Percentiles rank a stretch among this genome's conserved stretches.
These are phyloP conservation scores for Synanthedon myopaeformis DNA, from an alignment of 2,888 invertebrate genomes.

Conservation along the genomic window DNA sequence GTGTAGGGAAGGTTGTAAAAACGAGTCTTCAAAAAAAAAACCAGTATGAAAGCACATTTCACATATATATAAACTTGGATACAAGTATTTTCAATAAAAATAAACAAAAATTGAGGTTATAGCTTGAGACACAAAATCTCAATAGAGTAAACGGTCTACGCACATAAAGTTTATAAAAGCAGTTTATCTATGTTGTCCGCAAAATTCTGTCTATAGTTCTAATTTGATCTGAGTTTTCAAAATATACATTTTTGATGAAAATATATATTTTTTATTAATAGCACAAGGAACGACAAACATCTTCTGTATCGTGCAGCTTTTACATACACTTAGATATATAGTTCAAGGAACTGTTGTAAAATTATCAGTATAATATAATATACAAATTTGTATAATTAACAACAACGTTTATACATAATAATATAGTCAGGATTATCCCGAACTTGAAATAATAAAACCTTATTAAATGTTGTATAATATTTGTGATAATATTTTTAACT, in stretches of 20 bases:
- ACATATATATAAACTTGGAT: no score
- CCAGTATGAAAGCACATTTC: no score
- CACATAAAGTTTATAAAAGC: no score
- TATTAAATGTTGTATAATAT: constrained; percentile 26
- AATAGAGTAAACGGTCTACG: no score
- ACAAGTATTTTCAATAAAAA: no score
- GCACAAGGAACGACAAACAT: constrained; percentile 4
- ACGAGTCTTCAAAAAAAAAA: neutral
- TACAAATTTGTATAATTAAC: constrained; percentile 34
- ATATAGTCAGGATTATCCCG: neutral
- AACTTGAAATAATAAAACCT: constrained; percentile 17
- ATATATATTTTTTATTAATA: no score
- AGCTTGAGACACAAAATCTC: no score
- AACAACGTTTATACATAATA: constrained; percentile 47
- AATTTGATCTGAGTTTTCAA: no score
- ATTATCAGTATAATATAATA: constrained; percentile 28
- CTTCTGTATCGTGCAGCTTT: constrained; percentile 28
- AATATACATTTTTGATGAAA: no score
- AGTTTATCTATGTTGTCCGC: no score
- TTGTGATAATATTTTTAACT: constrained; percentile 11
- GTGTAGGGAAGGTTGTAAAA: neutral
- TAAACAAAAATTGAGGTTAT: no score
- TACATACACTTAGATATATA: constrained; percentile 9
- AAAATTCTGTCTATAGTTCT: no score
- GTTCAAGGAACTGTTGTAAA: constrained; percentile 52